Percentiles rank a stretch among this genome's conserved stretches.
Evolutionary conservation across 2,113 vertebrate species (phyloP).

Genomic region (Scortum barcoo): DNA sequence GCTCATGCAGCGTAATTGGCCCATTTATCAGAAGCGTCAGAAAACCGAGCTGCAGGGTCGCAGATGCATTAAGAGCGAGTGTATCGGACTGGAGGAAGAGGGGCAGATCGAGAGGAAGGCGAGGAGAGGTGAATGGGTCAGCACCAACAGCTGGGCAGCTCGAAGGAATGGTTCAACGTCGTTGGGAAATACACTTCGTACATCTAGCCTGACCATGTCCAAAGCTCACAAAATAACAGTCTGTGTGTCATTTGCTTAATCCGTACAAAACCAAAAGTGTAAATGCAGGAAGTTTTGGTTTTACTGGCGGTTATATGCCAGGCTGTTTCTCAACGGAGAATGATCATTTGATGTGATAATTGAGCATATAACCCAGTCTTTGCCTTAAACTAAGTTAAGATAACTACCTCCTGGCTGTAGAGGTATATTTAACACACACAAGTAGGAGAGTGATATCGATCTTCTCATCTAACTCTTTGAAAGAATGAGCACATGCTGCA

Average conservation of each 20-base stretch:
- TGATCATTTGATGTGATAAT: not conserved
- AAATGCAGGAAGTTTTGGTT: not conserved
- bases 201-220: not conserved
- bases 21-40: constrained; percentile 75
- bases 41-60: constrained; percentile 53
- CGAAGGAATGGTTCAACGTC: not conserved
- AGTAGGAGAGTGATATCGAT: not conserved
- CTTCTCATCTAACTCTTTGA: not conserved
- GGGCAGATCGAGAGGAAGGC: constrained; percentile 1
- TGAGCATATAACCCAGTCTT: no score
- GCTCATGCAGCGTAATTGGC: constrained; percentile 75
- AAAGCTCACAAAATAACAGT: not conserved
- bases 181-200: not conserved
- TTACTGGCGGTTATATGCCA: not conserved
- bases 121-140: constrained; percentile 24
- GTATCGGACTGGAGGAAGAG: constrained; percentile 5
- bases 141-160: not conserved
- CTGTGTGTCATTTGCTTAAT: not conserved
- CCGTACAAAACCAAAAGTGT: no score
- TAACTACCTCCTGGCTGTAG: not conserved
- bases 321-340: not conserved
- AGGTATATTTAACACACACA: not conserved
- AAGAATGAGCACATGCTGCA: not conserved
- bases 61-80: constrained; percentile 60
- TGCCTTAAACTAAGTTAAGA: constrained; percentile 13